Percentiles rank a stretch among this genome's conserved stretches.
phyloP scores from a whole-genome alignment of 2,888 invertebrate species.

The Macaria liturata region DNA sequence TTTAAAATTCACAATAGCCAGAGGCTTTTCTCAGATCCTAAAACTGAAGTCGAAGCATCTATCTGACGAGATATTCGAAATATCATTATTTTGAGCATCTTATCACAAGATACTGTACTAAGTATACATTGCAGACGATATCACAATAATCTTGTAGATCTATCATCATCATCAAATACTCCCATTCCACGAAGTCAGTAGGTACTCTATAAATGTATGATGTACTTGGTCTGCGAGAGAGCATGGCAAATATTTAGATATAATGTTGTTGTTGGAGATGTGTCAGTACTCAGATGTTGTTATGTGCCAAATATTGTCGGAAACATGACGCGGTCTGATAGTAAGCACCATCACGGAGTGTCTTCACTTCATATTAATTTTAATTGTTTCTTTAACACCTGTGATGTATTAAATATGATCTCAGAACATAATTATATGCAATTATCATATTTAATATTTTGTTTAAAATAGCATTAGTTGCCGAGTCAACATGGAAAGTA shows the following conservation, averaged over 20 bases:
- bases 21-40: too few relatives aligned
- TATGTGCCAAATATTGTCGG: slow-evolving; percentile 41
- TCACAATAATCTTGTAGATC: too few relatives aligned
- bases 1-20: too few relatives aligned
- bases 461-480: slow-evolving; percentile 65
- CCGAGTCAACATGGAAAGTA: slow-evolving; percentile 40
- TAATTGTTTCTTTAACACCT: slow-evolving; percentile 81
- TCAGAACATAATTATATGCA: slow-evolving; percentile 82
- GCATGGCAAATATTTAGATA: slow-evolving; percentile 56
- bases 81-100: slow-evolving; percentile 15
- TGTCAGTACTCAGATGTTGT: slow-evolving; percentile 47
- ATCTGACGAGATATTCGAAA: slow-evolving; percentile 17
- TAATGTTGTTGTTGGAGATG: slow-evolving; percentile 63
- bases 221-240: slow-evolving; percentile 50
- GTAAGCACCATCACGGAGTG: slow-evolving; percentile 24
- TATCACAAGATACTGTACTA: slow-evolving; percentile 12
- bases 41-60: slow-evolving; percentile 1
- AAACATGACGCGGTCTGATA: slow-evolving; percentile 34
- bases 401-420: slow-evolving; percentile 88
- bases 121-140: too few relatives aligned
- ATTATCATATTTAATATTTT: slow-evolving; percentile 77
- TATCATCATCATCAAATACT: too few relatives aligned
- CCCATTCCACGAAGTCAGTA: too few relatives aligned
- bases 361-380: slow-evolving; percentile 38
- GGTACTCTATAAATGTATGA: too few relatives aligned